These are phyloP conservation scores for Rotaria socialis DNA, from an alignment of 2,888 invertebrate genomes.

Conservation along the genomic window DNA sequence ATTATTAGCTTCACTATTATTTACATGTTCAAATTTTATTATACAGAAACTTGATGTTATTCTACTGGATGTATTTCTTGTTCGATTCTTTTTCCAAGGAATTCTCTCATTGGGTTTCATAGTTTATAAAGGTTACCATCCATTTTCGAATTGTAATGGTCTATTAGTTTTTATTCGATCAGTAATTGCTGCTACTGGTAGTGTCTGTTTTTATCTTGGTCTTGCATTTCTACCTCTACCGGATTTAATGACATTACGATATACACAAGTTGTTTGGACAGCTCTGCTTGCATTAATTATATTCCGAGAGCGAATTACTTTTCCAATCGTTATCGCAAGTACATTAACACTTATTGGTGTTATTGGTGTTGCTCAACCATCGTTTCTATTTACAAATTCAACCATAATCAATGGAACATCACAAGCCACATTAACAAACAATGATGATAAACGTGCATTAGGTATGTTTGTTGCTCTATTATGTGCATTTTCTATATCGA, in stretches of 20 bases:
- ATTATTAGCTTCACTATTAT: neutral
- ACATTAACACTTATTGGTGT: neutral
- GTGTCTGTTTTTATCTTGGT: neutral
- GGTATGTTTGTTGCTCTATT: neutral
- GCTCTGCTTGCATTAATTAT: neutral
- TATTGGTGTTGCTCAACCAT: slow-evolving; percentile 17
- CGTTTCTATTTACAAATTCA: neutral
- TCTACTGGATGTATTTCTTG: neutral
- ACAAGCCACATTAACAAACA: neutral
- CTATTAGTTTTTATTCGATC: neutral
- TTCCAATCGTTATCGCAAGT: neutral
- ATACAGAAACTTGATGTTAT: neutral
- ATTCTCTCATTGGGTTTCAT: neutral
- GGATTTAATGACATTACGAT: neutral
- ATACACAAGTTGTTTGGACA: slow-evolving; percentile 32
- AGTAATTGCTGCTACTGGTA: neutral
- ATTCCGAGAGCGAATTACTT: neutral
- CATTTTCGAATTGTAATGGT: neutral
- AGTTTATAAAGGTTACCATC: neutral
- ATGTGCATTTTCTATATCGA: slow-evolving; percentile 14
- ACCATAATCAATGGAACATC: neutral
- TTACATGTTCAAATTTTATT: slow-evolving; percentile 12
- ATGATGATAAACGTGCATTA: neutral
- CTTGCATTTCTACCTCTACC: neutral
- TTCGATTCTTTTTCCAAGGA: neutral